Conservation (phyloP, 2,888 invertebrate genomes). For the Lapara coniferarum region DNA sequence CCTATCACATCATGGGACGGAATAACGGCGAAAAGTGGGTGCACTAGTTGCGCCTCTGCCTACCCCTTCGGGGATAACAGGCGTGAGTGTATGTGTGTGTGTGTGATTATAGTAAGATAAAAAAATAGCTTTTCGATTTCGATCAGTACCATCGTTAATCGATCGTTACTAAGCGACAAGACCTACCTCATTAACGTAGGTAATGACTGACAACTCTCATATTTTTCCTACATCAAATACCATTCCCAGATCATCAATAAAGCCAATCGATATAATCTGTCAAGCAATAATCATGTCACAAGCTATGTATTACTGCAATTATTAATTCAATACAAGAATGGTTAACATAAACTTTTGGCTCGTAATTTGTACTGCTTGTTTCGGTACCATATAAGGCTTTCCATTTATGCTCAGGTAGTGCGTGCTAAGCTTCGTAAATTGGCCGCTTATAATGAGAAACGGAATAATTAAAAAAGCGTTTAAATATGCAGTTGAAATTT, state of each 20-base stretch:
- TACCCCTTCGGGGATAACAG: too few species aligned
- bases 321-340: conserved; percentile 40
- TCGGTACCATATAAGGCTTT: conserved; percentile 38
- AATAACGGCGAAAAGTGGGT: too few species aligned
- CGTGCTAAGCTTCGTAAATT: conserved; percentile 19
- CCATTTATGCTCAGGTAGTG: conserved; percentile 12
- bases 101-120: too few species aligned
- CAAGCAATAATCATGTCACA: conserved; percentile 44
- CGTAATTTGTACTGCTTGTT: conserved; percentile 41
- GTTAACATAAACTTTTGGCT: conserved; percentile 44
- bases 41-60: too few species aligned
- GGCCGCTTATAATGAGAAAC: conserved; percentile 11
- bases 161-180: too few species aligned
- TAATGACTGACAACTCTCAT: neutral
- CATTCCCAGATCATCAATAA: conserved; percentile 19
- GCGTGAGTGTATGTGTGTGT: too few species aligned
- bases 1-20: too few species aligned
- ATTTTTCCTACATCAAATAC: neutral
- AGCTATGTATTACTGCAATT: conserved; percentile 40
- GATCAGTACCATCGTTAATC: too few species aligned
- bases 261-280: conserved; percentile 34
- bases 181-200: too few species aligned
- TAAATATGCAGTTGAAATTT: neutral
- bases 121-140: too few species aligned
- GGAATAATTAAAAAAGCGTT: conserved; percentile 15